A percentile compares a stretch with the other conserved stretches of the same genome.
Evolutionary conservation across 2,113 vertebrate genomes (phyloP).

Genomic region (Nematolebias whitei): DNA sequence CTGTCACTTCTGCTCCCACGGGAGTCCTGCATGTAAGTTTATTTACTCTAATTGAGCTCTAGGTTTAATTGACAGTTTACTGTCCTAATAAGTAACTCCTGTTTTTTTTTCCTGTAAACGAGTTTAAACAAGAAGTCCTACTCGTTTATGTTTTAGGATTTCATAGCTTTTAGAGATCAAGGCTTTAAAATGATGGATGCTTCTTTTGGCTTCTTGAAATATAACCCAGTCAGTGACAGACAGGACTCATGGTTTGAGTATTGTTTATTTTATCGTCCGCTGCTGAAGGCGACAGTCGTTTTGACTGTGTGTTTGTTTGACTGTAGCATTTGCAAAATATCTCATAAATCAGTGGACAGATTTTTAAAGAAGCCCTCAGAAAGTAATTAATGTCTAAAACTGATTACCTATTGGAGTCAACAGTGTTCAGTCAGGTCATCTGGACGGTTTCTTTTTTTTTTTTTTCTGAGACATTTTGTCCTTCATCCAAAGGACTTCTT

Average conservation of each 20-base stretch:
- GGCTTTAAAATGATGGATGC: background rate
- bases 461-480: no score
- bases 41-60: conserved; percentile 75
- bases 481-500: no score
- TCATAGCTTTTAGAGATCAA: background rate
- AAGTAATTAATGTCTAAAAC: no score
- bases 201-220: background rate
- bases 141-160: conserved; percentile 16
- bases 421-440: no score
- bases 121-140: background rate
- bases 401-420: no score
- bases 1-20: conserved; percentile 73
- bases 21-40: conserved; percentile 67
- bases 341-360: no score
- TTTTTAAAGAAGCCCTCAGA: no score
- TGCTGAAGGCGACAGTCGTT: no score
- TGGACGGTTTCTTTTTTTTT: no score
- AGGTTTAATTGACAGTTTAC: conserved; percentile 76
- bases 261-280: no score
- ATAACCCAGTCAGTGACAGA: conserved; percentile 1
- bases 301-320: no score
- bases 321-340: no score
- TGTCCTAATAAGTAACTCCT: conserved; percentile 64
- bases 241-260: background rate
- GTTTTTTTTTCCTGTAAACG: conserved; percentile 1